Percentiles rank a stretch among this genome's conserved stretches.
Conservation (phyloP, 2,888 invertebrate genomes). For the Cheilosia impressa region DNA sequence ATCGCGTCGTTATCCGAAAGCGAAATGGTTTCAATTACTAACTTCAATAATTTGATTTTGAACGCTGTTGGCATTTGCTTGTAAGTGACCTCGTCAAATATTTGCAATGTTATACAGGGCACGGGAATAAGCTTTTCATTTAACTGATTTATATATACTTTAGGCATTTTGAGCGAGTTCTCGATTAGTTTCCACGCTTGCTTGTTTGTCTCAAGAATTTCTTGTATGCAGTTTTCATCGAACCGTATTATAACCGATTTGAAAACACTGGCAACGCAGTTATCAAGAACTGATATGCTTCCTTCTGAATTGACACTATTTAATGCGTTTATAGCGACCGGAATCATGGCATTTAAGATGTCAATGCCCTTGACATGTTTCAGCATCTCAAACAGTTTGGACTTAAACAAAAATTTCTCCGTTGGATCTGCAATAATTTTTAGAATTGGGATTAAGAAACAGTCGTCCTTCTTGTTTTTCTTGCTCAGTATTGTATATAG, state of each 20-base stretch:
- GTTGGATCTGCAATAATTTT: constrained; percentile 75
- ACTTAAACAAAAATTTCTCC: constrained; percentile 35
- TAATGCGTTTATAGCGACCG: constrained; percentile 77
- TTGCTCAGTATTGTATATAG: constrained; percentile 85
- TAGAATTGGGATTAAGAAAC: constrained; percentile 77
- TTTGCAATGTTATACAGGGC: constrained; percentile 79
- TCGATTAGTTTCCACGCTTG: constrained; percentile 86
- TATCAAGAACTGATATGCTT: constrained; percentile 81
- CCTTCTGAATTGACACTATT: constrained; percentile 47
- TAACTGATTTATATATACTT: constrained; percentile 77
- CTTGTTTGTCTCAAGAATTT: constrained; percentile 82
- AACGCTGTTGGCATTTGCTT: constrained; percentile 84
- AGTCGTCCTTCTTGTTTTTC: constrained; percentile 78
- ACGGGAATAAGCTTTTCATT: constrained; percentile 79
- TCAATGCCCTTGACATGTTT: constrained; percentile 79
- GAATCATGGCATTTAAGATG: constrained; percentile 77
- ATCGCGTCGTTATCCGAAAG: constrained; percentile 86
- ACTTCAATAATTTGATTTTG: constrained; percentile 84
- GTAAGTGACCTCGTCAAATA: constrained; percentile 79
- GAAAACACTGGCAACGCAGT: constrained; percentile 85
- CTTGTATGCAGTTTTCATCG: constrained; percentile 84
- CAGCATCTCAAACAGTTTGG: constrained; percentile 77
- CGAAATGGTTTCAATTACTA: constrained; percentile 85
- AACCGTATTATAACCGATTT: constrained; percentile 85
- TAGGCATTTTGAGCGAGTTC: constrained; percentile 85